A percentile compares a stretch with the other conserved stretches of the same genome.
Evolutionary conservation across 2,797 vertebrate species (phyloP).

Genomic region (Acanthurus tractus): DNA sequence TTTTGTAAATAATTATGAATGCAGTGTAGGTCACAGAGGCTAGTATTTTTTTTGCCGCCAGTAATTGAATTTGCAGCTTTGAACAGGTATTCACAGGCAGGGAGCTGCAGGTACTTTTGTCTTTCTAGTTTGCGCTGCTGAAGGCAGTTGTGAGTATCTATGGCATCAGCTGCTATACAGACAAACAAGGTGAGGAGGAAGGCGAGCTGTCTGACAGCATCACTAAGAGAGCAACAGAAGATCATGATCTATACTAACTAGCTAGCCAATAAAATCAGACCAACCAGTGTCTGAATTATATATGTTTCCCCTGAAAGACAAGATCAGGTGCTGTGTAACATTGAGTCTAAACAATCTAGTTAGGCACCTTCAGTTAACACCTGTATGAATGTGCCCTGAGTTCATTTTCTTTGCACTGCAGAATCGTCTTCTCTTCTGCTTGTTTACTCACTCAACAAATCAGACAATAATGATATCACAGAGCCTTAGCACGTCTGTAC

Average conservation of each 20-base stretch:
- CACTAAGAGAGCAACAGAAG: conserved; percentile 34
- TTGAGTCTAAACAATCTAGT: conserved; percentile 22
- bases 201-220: conserved; percentile 46
- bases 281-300: conserved; percentile 27
- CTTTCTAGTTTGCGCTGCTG: conserved; percentile 8
- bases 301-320: conserved; percentile 29
- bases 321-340: conserved; percentile 34
- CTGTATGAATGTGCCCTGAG: conserved; percentile 4
- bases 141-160: conserved; percentile 25
- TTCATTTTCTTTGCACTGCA: conserved; percentile 9
- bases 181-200: conserved; percentile 28
- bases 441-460: conserved; percentile 37
- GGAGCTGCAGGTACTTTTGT: conserved; percentile 30
- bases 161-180: conserved; percentile 18
- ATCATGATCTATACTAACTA: conserved; percentile 51
- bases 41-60: background rate
- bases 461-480: conserved; percentile 23
- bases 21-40: conserved; percentile 5
- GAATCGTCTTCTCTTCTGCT: conserved; percentile 14
- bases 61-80: background rate
- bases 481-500: background rate
- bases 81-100: conserved; percentile 19
- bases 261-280: conserved; percentile 37
- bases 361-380: conserved; percentile 17
- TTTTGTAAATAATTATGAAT: conserved; percentile 21